Evolutionary conservation across 2,113 vertebrate genomes (phyloP).

Genomic region (Corythoichthys haematopterus): DNA sequence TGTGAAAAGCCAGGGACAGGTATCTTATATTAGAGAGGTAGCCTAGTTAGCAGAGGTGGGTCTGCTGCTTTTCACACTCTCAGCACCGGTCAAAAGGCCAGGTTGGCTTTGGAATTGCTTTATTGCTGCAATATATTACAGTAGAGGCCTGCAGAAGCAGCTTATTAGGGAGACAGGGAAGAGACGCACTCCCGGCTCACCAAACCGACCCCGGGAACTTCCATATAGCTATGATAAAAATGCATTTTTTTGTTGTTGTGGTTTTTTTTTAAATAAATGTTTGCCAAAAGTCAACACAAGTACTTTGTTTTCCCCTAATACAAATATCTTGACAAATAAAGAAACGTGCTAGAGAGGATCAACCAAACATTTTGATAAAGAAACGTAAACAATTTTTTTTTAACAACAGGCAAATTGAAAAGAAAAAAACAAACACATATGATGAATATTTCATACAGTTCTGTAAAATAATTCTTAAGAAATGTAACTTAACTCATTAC

Average conservation of each 20-base stretch:
- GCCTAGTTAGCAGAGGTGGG: slow-evolving; percentile 68
- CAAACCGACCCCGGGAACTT: slow-evolving; percentile 57
- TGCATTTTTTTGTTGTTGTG: slow-evolving; percentile 30
- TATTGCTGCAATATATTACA: slow-evolving; percentile 72
- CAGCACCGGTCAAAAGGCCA: slow-evolving; percentile 62
- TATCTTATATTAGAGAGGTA: slow-evolving; percentile 81
- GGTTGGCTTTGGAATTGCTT: slow-evolving; percentile 66
- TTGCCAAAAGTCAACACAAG: slow-evolving; percentile 46
- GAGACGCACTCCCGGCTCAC: slow-evolving; percentile 63
- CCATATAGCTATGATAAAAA: slow-evolving; percentile 65
- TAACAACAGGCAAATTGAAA: too few relatives aligned
- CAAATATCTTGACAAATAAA: slow-evolving; percentile 35
- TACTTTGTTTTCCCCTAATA: slow-evolving; percentile 29
- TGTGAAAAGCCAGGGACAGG: slow-evolving; percentile 76
- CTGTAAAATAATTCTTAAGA: too few relatives aligned
- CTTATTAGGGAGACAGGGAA: slow-evolving; percentile 73
- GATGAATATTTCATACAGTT: too few relatives aligned
- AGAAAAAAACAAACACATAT: too few relatives aligned
- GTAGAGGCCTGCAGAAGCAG: slow-evolving; percentile 67
- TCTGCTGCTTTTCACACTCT: slow-evolving; percentile 63
- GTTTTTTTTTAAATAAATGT: slow-evolving; percentile 19
- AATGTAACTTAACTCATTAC: too few relatives aligned
- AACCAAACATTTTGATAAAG: neutral
- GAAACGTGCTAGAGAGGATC: neutral
- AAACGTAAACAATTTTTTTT: neutral